Evolutionary conservation across 2,113 vertebrate genomes (phyloP), one percentile per base, ranked within the genome.

Genomic region (Chunga burmeisteri): DNA sequence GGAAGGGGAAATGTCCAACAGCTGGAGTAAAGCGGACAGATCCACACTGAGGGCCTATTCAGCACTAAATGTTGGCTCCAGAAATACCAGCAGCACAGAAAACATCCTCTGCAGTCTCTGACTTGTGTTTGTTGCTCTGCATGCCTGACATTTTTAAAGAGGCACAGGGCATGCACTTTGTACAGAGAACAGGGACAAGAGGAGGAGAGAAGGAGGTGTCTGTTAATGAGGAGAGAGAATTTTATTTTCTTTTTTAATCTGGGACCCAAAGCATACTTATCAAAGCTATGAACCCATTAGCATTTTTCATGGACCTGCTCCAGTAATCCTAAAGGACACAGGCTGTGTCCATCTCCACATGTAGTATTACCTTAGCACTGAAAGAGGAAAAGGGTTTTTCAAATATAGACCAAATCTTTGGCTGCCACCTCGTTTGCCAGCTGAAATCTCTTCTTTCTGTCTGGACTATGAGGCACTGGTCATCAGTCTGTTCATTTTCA

Each of bases 381-480:
- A 91, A 61, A 34, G 95, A 97, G 52, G 94, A 97, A 71, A 72
- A 75, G 17, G 71, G 68, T 46, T 96, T 95, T 73, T 96, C 94
- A 92, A 98, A 96, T 22, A 90, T n/a, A 52, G 90, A 34, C 88
- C 91, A 97, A 61, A 97, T 91, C 55, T 90, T 97, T 32, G 79
- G 79, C 44, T 97, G 96, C 95, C 96, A 97, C 4, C 34, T 93
- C 46, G 63, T 65, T 83, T 66, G 73, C 82, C 94, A 93, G 82
- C 47, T 66, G 74, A 62, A 67, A 25, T 77, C 47, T 7, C 59
- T 89, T 59, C 77, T 92, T 91, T 96, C 81, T 6, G 38, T 34
- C 58, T 91, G 81, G 65, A 79, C 75, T 65, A 94, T 58, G 46
- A 96, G 89, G 62, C 92, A 74, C 46, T 27, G n/a, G 19, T 91